Conservation (phyloP, 2,888 invertebrate species). For the Brachylomia viminalis region DNA sequence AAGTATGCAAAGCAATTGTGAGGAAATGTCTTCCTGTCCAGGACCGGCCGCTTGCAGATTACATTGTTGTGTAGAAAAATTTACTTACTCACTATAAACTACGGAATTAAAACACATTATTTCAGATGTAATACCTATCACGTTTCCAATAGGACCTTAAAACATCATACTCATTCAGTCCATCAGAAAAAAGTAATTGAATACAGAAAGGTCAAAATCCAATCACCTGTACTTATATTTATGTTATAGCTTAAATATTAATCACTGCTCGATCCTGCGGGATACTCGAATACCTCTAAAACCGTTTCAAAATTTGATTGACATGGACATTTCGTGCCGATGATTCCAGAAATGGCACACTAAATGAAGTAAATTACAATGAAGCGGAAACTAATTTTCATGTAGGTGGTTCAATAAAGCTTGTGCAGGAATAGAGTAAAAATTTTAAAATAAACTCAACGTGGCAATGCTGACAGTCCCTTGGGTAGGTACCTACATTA, state of each 20-base stretch:
- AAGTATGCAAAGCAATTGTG: not conserved
- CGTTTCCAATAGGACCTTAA: not conserved
- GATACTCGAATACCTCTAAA: conserved; percentile 3
- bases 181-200: conserved; percentile 21
- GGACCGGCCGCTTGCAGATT: not conserved
- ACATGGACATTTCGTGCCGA: not conserved
- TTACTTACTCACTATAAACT: not conserved
- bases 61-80: not conserved
- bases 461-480: no score
- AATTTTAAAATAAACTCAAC: conserved; percentile 1
- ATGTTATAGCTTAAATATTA: conserved; percentile 15
- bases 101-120: conserved; percentile 2
- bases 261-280: conserved; percentile 13
- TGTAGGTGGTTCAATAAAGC: not conserved
- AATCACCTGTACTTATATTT: conserved; percentile 51
- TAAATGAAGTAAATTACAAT: not conserved
- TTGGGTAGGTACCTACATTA: no score
- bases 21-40: not conserved
- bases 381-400: not conserved
- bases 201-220: conserved; percentile 39
- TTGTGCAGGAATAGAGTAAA: not conserved
- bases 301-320: conserved; percentile 9
- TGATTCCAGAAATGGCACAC: not conserved
- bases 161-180: not conserved
- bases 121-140: not conserved